These are phyloP conservation scores for Furcifer pardalis DNA, from an alignment of 2,797 vertebrate species.

Conservation along the genomic window DNA sequence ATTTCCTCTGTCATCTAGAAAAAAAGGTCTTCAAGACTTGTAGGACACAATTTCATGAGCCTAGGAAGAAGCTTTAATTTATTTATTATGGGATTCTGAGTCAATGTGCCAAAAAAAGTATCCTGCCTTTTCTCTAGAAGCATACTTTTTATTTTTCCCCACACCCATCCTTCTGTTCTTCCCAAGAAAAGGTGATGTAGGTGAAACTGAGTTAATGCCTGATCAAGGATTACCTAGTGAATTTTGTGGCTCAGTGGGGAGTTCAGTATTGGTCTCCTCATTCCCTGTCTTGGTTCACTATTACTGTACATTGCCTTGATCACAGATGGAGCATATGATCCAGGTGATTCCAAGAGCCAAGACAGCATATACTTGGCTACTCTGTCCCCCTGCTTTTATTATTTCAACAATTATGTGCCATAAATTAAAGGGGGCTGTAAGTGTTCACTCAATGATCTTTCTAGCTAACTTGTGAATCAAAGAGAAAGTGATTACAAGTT, in stretches of 20 bases:
- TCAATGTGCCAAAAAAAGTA: too few relatives aligned
- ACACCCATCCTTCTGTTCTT: background rate
- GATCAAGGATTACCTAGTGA: background rate
- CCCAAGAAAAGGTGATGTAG: background rate
- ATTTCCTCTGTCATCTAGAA: background rate
- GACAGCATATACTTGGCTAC: too few relatives aligned
- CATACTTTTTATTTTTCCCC: background rate
- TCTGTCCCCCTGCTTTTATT: background rate
- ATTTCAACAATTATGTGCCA: background rate
- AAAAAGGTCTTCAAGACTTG: background rate
- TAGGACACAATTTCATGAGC: background rate
- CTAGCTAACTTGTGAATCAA: background rate
- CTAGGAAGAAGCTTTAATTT: background rate
- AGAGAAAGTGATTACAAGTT: background rate
- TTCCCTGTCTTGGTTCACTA: background rate
- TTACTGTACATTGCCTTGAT: too few relatives aligned
- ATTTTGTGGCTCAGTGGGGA: background rate
- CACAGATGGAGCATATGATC: background rate
- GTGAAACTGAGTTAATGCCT: background rate
- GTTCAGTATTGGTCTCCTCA: background rate
- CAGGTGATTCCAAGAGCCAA: too few relatives aligned
- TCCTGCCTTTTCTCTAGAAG: background rate
- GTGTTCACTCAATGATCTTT: background rate
- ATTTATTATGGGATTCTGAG: too few relatives aligned
- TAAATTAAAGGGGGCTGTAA: background rate